Conservation (phyloP, 1,140 invertebrate species). For the Cheumatopsyche charites region DNA sequence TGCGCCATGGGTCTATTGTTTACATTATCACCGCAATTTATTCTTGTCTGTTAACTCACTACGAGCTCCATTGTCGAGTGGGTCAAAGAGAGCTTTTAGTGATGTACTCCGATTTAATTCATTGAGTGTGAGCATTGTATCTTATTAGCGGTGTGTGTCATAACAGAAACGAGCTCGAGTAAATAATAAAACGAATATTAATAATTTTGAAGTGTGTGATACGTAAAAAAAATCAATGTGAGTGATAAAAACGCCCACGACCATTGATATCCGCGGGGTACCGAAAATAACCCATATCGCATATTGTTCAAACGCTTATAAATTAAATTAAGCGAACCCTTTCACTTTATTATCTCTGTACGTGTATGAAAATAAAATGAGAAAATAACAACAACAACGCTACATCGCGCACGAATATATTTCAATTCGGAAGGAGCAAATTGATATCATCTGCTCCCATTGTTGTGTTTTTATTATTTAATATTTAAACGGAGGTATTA, state of each 20-base stretch:
- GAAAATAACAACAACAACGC: too few relatives aligned
- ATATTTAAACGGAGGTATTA: constrained; percentile 42
- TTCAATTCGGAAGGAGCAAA: constrained; percentile 39
- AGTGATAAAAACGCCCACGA: constrained; percentile 8
- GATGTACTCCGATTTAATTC: neutral
- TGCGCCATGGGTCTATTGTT: constrained; percentile 31
- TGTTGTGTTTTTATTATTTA: constrained; percentile 37
- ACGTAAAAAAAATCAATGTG: constrained; percentile 3
- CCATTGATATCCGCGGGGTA: constrained; percentile 8
- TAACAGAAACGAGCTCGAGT: too few relatives aligned
- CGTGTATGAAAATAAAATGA: neutral
- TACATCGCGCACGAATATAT: constrained; percentile 1
- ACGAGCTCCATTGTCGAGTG: neutral
- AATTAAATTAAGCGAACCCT: constrained; percentile 30
- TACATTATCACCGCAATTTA: constrained; percentile 43
- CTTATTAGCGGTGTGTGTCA: too few relatives aligned
- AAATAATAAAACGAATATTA: too few relatives aligned
- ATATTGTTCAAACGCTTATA: constrained; percentile 25
- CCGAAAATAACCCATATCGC: constrained; percentile 14
- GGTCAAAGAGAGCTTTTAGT: neutral
- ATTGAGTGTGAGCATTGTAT: neutral
- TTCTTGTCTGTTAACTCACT: constrained; percentile 32
- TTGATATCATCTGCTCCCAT: constrained; percentile 45
- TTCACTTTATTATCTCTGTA: neutral
- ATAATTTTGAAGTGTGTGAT: too few relatives aligned